These are phyloP conservation scores for Phrynocephalus guinanensis DNA, from an alignment of 2,797 vertebrate species.

Conservation along the genomic window DNA sequence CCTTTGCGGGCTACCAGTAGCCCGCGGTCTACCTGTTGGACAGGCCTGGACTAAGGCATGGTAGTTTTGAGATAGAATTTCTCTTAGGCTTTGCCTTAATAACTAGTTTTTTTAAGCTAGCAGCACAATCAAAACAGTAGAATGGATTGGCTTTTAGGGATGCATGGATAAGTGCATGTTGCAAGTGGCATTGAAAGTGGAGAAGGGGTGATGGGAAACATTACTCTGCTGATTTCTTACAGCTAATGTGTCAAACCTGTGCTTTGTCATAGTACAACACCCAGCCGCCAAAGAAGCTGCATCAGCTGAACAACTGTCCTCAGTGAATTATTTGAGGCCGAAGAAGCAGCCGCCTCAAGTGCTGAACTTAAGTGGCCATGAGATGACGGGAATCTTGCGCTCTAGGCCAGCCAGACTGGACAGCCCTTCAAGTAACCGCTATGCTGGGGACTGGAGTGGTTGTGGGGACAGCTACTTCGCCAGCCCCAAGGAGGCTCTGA, in stretches of 20 bases:
- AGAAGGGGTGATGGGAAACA: conserved; percentile 32
- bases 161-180: conserved; percentile 72
- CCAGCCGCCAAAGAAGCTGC: conserved; percentile 74
- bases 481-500: conserved; percentile 70
- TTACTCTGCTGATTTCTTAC: conserved; percentile 4
- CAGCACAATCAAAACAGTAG: conserved; percentile 45
- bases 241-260: conserved; percentile 59
- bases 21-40: too few species aligned
- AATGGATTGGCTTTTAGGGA: conserved; percentile 62
- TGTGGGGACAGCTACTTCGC: conserved; percentile 89
- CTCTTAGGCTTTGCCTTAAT: conserved; percentile 63
- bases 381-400: conserved; percentile 85
- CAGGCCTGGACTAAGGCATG: conserved; percentile 60
- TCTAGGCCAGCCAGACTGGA: conserved; percentile 88
- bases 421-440: conserved; percentile 95
- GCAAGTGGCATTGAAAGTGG: background rate
- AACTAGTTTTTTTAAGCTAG: conserved; percentile 39
- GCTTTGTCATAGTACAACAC: conserved; percentile 81
- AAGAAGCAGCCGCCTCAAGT: conserved; percentile 88
- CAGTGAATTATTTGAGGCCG: conserved; percentile 81
- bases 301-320: conserved; percentile 69
- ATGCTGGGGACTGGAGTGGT: conserved; percentile 95
- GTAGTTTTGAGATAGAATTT: conserved; percentile 60
- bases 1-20: too few species aligned
- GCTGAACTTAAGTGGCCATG: conserved; percentile 83